Conservation (phyloP, 2,888 invertebrate species). For the Netelia virgata region DNA sequence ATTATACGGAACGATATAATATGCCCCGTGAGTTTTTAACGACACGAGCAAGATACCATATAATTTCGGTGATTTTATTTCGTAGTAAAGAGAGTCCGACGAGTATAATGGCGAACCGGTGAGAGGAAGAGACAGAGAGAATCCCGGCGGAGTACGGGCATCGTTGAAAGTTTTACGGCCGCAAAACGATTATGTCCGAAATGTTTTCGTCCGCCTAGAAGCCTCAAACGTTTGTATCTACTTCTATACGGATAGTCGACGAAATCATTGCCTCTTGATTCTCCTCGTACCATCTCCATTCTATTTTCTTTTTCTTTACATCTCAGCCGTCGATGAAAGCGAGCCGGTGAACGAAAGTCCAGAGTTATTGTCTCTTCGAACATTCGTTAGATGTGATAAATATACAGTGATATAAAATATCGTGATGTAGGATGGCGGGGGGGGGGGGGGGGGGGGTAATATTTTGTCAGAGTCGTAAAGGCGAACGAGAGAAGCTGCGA, state of each 20-base stretch:
- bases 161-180: slow-evolving; percentile 59
- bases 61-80: slow-evolving; percentile 57
- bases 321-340: not conserved
- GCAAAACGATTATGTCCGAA: slow-evolving; percentile 46
- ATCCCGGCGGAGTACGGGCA: slow-evolving; percentile 2
- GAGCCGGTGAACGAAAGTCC: not conserved
- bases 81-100: slow-evolving; percentile 28
- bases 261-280: slow-evolving; percentile 11
- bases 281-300: slow-evolving; percentile 1
- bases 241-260: slow-evolving; percentile 17
- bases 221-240: slow-evolving; percentile 16
- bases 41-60: slow-evolving; percentile 34
- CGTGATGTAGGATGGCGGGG: not conserved
- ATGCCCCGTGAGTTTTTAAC: slow-evolving; percentile 36
- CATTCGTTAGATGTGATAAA: slow-evolving; percentile 5
- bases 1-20: slow-evolving; percentile 50
- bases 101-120: not conserved
- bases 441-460: not conserved
- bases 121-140: slow-evolving; percentile 7
- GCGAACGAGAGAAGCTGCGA: not conserved
- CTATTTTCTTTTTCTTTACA: slow-evolving; percentile 7
- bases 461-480: not conserved
- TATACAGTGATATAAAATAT: slow-evolving; percentile 6
- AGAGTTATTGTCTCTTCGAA: not conserved
- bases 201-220: not conserved